phyloP scores from a whole-genome alignment of 2,113 vertebrate species.

The Dicrurus megarhynchus region DNA sequence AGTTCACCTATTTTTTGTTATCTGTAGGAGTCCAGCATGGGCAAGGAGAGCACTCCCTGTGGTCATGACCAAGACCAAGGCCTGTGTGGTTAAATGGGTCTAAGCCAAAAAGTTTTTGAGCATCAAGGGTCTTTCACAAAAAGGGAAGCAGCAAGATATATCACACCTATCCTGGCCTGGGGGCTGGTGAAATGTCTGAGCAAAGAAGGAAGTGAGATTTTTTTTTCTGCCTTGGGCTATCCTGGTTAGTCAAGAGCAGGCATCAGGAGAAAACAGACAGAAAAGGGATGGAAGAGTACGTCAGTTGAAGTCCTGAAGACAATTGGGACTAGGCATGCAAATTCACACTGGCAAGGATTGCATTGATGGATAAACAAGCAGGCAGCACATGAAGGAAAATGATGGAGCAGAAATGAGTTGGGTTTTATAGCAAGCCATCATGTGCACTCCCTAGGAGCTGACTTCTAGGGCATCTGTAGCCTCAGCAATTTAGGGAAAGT shows the following conservation, averaged over 20 bases:
- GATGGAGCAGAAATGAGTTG: not conserved
- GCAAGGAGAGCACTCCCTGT: not conserved
- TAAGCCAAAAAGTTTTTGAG: not conserved
- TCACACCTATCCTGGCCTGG: not conserved
- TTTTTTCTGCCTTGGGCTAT: not conserved
- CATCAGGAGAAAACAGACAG: not conserved
- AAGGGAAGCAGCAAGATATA: not conserved
- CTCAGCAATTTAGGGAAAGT: not conserved
- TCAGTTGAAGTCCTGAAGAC: not conserved
- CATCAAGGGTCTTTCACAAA: not conserved
- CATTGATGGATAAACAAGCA: not conserved
- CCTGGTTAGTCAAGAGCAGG: not conserved
- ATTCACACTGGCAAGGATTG: not conserved
- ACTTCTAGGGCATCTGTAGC: not conserved
- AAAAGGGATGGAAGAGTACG: not conserved
- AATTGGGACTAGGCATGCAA: not conserved
- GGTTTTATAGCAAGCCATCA: not conserved
- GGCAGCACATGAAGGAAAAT: not conserved
- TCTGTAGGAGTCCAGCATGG: not conserved
- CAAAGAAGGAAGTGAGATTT: not conserved
- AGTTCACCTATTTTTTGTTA: not conserved
- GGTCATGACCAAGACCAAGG: not conserved
- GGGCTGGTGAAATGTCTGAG: not conserved
- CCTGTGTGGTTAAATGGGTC: fast-evolving
- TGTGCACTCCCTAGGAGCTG: not conserved